Percentiles rank a stretch among this genome's conserved stretches.
Conservation (phyloP, 2,888 invertebrate species). For the Crepidodera aurea region DNA sequence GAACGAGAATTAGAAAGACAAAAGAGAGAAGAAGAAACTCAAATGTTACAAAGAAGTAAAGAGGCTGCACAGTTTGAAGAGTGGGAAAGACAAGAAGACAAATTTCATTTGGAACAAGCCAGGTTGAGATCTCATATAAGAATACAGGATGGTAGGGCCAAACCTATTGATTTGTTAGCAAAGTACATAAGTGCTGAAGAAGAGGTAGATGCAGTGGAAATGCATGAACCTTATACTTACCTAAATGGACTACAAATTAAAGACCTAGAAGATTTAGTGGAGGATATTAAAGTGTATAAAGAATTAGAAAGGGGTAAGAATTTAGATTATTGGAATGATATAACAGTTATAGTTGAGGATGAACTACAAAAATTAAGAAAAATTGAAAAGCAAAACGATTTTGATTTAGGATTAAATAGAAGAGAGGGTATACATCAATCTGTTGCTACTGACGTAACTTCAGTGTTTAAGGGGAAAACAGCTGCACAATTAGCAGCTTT, state of each 20-base stretch:
- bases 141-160: slow-evolving; percentile 95
- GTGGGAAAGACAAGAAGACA: slow-evolving; percentile 96
- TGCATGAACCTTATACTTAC: slow-evolving; percentile 98
- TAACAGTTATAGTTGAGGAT: slow-evolving; percentile 93
- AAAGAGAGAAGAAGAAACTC: slow-evolving; percentile 82
- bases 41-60: slow-evolving; percentile 85
- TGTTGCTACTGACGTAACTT: slow-evolving; percentile 88
- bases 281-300: slow-evolving; percentile 95
- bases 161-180: slow-evolving; percentile 96
- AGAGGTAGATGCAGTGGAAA: slow-evolving; percentile 90
- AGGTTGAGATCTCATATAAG: slow-evolving; percentile 88
- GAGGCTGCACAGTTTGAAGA: slow-evolving; percentile 90
- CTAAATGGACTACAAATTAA: slow-evolving; percentile 87
- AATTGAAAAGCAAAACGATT: slow-evolving; percentile 70
- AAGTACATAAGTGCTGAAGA: slow-evolving; percentile 93
- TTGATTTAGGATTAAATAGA: slow-evolving; percentile 65
- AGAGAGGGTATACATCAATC: slow-evolving; percentile 82
- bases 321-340: slow-evolving; percentile 94
- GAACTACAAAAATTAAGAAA: slow-evolving; percentile 88
- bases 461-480: slow-evolving; percentile 89
- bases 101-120: slow-evolving; percentile 97
- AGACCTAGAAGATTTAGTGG: slow-evolving; percentile 94
- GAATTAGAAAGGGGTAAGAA: slow-evolving; percentile 90
- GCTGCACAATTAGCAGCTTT: slow-evolving; percentile 85
- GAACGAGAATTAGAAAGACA: slow-evolving; percentile 90